Evolutionary conservation across 2,888 invertebrate species (phyloP), one percentile per base, ranked within the genome.

Genomic region (Zhuqinia jingwanae): DNA sequence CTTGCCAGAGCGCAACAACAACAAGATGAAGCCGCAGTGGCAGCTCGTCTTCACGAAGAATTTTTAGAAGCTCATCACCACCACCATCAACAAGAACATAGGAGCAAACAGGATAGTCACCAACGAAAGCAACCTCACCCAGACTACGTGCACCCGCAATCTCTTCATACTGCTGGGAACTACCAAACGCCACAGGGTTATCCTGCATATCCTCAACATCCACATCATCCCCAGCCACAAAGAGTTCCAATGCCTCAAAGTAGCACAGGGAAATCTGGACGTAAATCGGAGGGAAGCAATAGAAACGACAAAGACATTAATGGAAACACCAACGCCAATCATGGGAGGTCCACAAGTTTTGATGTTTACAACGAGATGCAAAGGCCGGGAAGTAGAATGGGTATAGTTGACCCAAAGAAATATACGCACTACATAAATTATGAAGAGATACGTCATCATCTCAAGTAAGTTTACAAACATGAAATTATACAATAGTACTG

Each of bases 401-500:
- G 94, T 2, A 93, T 94, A 84, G 92, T 76, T 2, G 94, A 94
- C 85, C 92, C 94, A 0, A 93, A 93, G 83, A 93, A 94, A 47
- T 94, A 94, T 91, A 94, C 94, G 60, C 96, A 97, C 92, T 96
- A 96, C 92, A 96, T 96, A 89, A 97, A 97, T 92, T 96, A 96
- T 91, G 96, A 96, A 92, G 96, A 97, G 93, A 95, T 97, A 91
- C 96, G 96, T 92, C 96, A 95, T 91, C 96, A 96, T 92, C 93
- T 96, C 91, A 96, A 96, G 96, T 91, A 89, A 90, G 90, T 85
- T 78, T 36, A 36, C 8, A 36, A 36, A 36, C 3, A 36, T n/a
- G n/a, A n/a, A n/a, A n/a, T n/a, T n/a, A n/a, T n/a, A n/a, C n/a
- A n/a, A n/a, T n/a, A n/a, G n/a, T n/a, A n/a, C n/a, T n/a, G n/a